A percentile compares a stretch with the other conserved stretches of the same genome.
These are phyloP conservation scores for Julus scandinavius DNA, from an alignment of 2,888 invertebrate species.

Conservation along the genomic window DNA sequence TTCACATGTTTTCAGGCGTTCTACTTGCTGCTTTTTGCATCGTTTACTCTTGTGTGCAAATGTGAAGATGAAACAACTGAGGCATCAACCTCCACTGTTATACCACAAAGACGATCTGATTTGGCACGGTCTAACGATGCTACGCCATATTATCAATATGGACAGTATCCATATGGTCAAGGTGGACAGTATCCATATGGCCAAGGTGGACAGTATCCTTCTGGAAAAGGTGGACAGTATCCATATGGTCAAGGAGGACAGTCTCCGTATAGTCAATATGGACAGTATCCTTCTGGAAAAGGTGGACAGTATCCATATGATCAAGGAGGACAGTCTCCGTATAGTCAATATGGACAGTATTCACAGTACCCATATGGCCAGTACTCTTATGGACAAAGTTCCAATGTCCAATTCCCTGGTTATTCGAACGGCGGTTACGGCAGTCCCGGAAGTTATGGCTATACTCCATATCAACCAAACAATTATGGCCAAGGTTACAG, in stretches of 20 bases:
- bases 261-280: neutral
- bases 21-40: constrained; percentile 18
- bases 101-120: neutral
- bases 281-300: neutral
- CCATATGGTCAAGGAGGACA: neutral
- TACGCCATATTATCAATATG: neutral
- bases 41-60: neutral
- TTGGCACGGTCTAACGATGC: neutral
- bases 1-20: neutral
- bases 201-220: neutral
- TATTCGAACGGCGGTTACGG: neutral
- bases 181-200: too few relatives aligned
- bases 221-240: neutral
- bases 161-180: neutral
- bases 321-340: neutral
- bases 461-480: neutral
- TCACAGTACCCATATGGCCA: neutral
- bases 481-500: neutral
- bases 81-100: neutral
- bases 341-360: neutral
- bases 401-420: neutral
- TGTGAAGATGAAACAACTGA: neutral
- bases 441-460: constrained; percentile 6
- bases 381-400: neutral
- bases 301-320: neutral